Conservation (phyloP, 2,113 vertebrate genomes). For the Actinemys pallida region DNA sequence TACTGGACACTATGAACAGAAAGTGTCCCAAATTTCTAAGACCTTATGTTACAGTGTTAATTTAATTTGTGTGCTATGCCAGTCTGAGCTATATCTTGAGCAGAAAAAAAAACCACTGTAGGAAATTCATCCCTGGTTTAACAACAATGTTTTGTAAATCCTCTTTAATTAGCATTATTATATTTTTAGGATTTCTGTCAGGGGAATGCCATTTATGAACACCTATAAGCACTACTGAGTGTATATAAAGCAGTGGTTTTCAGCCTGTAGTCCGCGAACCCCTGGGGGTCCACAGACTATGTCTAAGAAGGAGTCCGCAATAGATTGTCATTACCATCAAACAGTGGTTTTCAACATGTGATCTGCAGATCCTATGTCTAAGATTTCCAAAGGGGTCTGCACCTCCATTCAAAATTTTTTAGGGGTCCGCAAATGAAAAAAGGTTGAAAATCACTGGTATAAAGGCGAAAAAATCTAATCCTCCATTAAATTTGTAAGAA, state of each 20-base stretch:
- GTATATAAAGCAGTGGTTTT: not conserved
- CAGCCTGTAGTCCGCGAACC: too few relatives aligned
- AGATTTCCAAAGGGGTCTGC: too few relatives aligned
- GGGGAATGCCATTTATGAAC: not conserved
- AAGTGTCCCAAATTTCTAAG: conserved; percentile 28
- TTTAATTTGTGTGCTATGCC: not conserved
- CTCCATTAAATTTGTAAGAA: not conserved
- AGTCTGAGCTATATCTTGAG: not conserved
- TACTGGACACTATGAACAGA: conserved; percentile 10
- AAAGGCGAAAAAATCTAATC: fast-evolving
- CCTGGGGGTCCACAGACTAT: too few relatives aligned
- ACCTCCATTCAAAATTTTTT: not conserved
- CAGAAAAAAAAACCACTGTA: not conserved
- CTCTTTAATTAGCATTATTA: not conserved
- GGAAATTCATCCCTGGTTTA: not conserved
- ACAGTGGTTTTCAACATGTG: not conserved
- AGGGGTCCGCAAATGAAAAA: not conserved
- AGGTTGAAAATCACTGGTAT: fast-evolving
- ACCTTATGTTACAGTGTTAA: conserved; percentile 34
- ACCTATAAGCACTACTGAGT: not conserved
- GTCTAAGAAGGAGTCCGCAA: too few relatives aligned
- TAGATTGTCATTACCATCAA: not conserved
- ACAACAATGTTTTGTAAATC: not conserved
- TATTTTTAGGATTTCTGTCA: not conserved
- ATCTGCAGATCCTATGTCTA: not conserved